These are phyloP conservation scores for Nyctereutes procyonoides DNA, from an alignment of 2,113 vertebrate species.

Conservation along the genomic window DNA sequence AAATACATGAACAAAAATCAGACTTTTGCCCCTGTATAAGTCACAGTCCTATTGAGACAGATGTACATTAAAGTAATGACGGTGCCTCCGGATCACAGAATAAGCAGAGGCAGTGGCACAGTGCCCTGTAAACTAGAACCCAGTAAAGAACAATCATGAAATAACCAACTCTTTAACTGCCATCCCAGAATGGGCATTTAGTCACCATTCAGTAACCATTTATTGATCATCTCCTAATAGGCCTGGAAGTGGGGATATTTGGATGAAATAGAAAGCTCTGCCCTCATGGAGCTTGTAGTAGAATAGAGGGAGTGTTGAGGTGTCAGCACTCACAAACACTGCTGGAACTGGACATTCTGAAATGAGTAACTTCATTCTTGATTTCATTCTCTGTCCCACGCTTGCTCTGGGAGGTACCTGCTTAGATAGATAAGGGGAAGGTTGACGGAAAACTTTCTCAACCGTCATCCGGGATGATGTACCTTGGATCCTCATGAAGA, in stretches of 20 bases:
- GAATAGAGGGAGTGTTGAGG: not conserved
- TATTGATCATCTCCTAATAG: too few species aligned
- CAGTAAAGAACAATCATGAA: not conserved
- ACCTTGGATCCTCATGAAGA: not conserved
- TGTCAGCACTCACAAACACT: not conserved
- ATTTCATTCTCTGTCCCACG: not conserved
- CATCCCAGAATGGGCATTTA: not conserved
- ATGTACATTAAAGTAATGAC: not conserved
- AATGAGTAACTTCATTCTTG: not conserved
- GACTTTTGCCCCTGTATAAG: not conserved
- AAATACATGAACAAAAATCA: constrained; percentile 5
- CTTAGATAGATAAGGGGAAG: not conserved
- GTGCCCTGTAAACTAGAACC: not conserved
- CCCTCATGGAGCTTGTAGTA: not conserved
- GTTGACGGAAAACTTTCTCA: not conserved
- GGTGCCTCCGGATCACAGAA: not conserved
- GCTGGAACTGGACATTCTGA: not conserved
- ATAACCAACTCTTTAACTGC: not conserved
- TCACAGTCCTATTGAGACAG: not conserved
- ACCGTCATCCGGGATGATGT: not conserved
- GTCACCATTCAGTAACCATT: not conserved
- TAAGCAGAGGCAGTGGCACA: not conserved
- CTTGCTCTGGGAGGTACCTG: not conserved
- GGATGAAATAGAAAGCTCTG: not conserved
- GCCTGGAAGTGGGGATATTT: not conserved